Conservation (phyloP, 2,888 invertebrate species). For the Tanytarsus gracilentus region DNA sequence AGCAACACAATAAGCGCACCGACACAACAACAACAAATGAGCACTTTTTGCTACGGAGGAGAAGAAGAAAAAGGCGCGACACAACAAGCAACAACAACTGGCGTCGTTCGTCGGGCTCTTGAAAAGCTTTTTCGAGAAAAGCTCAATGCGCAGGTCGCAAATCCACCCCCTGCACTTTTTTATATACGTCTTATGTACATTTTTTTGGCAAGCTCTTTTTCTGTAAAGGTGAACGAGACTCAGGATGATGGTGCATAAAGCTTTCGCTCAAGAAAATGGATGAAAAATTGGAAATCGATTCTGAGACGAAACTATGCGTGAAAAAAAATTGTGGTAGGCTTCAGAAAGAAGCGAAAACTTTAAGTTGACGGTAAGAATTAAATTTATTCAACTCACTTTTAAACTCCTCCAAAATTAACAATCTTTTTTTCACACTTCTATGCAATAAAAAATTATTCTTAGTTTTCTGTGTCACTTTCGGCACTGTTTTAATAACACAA, state of each 20-base stretch:
- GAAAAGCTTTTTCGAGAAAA: not conserved
- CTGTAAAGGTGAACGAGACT: constrained; percentile 6
- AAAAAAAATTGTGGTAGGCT: too few relatives aligned
- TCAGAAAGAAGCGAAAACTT: too few relatives aligned
- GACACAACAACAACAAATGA: constrained; percentile 12
- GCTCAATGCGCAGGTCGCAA: not conserved
- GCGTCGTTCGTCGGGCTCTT: not conserved
- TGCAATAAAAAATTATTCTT: too few relatives aligned
- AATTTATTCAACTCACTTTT: too few relatives aligned
- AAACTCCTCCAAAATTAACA: too few relatives aligned
- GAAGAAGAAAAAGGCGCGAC: constrained; percentile 13
- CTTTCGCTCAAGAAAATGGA: not conserved
- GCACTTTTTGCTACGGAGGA: not conserved
- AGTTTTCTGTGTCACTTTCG: too few relatives aligned
- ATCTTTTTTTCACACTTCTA: too few relatives aligned
- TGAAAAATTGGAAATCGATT: not conserved
- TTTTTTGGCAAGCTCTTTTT: too few relatives aligned
- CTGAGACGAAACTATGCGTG: not conserved
- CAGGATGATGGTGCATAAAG: not conserved
- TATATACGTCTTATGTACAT: too few relatives aligned
- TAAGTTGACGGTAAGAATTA: not conserved
- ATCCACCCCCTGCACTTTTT: not conserved
- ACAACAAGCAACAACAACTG: constrained; percentile 10
- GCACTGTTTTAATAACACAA: too few relatives aligned
- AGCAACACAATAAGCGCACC: too few relatives aligned